Conservation (phyloP, 2,797 vertebrate species). For the Enoplosus armatus region DNA sequence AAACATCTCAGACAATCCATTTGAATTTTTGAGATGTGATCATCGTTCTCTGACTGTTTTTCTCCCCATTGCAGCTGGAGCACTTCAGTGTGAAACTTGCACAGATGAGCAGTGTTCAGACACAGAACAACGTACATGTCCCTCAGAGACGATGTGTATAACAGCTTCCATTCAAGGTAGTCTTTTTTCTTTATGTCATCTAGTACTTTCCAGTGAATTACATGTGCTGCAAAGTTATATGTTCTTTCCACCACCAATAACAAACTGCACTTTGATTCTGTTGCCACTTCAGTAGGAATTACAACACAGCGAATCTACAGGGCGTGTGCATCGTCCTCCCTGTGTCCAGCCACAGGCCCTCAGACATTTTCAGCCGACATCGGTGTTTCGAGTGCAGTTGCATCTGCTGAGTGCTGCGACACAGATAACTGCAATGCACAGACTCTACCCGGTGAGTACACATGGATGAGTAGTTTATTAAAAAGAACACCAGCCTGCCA, state of each 20-base stretch:
- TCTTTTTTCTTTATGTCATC: too few relatives aligned
- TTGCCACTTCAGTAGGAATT: not conserved
- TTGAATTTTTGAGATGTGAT: not conserved
- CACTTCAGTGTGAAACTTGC: slow-evolving; percentile 31
- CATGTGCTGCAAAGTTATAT: not conserved
- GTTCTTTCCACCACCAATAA: not conserved
- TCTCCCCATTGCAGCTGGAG: slow-evolving; percentile 21
- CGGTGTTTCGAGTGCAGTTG: not conserved
- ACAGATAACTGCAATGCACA: slow-evolving; percentile 39
- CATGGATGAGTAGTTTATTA: not conserved
- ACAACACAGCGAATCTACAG: not conserved
- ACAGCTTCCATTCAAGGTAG: slow-evolving; percentile 21
- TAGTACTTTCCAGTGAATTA: not conserved
- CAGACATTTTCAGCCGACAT: slow-evolving; percentile 13
- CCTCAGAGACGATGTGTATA: slow-evolving; percentile 10
- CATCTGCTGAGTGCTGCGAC: slow-evolving; percentile 24
- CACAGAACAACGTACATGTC: fast-evolving
- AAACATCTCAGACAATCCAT: not conserved
- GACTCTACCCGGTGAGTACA: slow-evolving; percentile 5
- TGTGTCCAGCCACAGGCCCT: not conserved
- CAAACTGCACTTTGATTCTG: not conserved
- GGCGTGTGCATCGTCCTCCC: slow-evolving; percentile 12
- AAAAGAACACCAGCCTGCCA: not conserved
- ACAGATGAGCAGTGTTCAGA: fast-evolving
- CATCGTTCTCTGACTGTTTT: not conserved